A percentile compares a stretch with the other conserved stretches of the same genome.
Evolutionary conservation across 1,140 invertebrate genomes (phyloP).

Genomic region (Zaprionus taronus): DNA sequence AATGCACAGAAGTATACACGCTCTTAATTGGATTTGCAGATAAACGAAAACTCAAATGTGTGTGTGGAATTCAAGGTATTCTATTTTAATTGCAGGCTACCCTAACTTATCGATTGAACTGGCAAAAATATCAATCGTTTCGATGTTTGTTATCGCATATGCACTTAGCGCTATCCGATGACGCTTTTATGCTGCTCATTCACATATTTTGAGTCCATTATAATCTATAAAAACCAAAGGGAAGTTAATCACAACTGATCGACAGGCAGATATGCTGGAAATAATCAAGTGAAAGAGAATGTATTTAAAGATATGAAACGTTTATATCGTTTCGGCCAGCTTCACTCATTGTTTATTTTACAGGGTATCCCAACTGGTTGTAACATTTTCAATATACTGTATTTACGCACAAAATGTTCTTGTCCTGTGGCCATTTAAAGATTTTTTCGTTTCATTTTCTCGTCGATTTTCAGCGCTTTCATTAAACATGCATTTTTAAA

Average conservation of each 20-base stretch:
- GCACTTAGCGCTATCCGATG: neutral
- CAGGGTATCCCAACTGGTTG: neutral
- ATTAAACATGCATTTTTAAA: conserved; percentile 46
- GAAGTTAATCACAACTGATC: neutral
- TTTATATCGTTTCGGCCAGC: too few relatives aligned
- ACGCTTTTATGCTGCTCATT: neutral
- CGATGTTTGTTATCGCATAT: neutral
- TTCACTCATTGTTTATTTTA: neutral
- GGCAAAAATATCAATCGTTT: neutral
- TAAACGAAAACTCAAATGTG: neutral
- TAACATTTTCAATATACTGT: conserved; percentile 18
- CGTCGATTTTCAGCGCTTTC: conserved; percentile 14
- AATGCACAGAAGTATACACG: conserved; percentile 8
- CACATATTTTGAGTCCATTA: neutral
- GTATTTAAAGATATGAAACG: neutral
- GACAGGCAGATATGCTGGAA: neutral
- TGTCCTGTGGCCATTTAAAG: conserved; percentile 19
- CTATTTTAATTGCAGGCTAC: neutral
- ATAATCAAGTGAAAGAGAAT: neutral
- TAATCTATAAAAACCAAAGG: neutral
- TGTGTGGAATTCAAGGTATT: neutral
- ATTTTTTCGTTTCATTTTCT: neutral
- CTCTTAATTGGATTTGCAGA: conserved; percentile 31
- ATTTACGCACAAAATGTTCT: conserved; percentile 27
- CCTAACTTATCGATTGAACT: conserved; percentile 12